These are phyloP conservation scores for Plusia festucae DNA, from an alignment of 2,888 invertebrate species.

Conservation along the genomic window DNA sequence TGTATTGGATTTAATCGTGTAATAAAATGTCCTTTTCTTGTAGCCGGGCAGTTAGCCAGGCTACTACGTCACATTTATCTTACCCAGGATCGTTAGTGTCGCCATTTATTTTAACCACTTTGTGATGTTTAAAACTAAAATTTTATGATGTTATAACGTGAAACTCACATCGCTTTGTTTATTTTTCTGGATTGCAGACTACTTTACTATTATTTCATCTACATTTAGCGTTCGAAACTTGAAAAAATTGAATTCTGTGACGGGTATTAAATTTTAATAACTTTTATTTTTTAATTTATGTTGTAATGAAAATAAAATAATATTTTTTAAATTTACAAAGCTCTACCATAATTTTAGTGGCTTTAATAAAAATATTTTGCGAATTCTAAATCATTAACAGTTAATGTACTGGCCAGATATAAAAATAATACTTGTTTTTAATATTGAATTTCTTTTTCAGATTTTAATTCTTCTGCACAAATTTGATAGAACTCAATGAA, in stretches of 20 bases:
- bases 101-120: slow-evolving; percentile 44
- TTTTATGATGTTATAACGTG: slow-evolving; percentile 37
- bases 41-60: slow-evolving; percentile 13
- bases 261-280: no score
- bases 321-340: no score
- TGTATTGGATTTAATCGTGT: slow-evolving; percentile 33
- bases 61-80: slow-evolving; percentile 40
- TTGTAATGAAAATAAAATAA: no score
- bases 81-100: slow-evolving; percentile 41
- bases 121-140: slow-evolving; percentile 41
- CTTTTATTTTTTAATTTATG: no score
- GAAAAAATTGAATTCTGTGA: no score
- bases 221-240: no score
- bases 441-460: not conserved
- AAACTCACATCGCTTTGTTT: slow-evolving; percentile 15
- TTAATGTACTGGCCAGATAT: no score
- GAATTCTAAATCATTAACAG: no score
- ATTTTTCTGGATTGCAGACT: slow-evolving; percentile 3
- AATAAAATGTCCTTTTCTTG: slow-evolving; percentile 35
- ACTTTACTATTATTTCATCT: not conserved
- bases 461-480: no score
- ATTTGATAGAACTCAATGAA: slow-evolving; percentile 3
- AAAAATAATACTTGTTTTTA: no score
- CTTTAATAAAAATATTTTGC: no score
- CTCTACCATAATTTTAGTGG: no score